Evolutionary conservation across 2,888 invertebrate genomes (phyloP).

Genomic region (Rhingia rostrata): DNA sequence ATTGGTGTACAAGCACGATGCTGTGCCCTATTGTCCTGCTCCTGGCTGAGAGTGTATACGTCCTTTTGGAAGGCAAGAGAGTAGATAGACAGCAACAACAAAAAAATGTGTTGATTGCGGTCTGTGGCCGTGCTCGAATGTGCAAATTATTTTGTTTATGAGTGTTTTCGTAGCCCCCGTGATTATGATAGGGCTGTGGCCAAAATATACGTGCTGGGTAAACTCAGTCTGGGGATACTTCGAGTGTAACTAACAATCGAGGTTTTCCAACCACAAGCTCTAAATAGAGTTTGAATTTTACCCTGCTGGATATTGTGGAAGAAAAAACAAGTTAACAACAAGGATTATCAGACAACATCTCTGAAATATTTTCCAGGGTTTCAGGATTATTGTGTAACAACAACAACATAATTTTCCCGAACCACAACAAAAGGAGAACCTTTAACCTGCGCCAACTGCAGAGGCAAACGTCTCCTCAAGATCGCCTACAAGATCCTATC

Average conservation of each 20-base stretch:
- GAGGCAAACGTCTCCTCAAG: no score
- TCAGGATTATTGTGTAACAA: no score
- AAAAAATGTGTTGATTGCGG: constrained; percentile 67
- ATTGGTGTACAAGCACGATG: constrained; percentile 55
- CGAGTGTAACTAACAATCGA: constrained; percentile 6
- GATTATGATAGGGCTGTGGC: constrained; percentile 46
- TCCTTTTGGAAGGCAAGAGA: constrained; percentile 1
- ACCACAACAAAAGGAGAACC: no score
- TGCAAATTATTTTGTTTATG: constrained; percentile 58
- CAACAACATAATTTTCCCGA: no score
- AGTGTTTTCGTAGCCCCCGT: constrained; percentile 33
- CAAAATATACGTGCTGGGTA: constrained; percentile 14
- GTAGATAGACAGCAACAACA: background rate
- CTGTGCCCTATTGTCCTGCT: background rate
- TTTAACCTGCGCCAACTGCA: no score
- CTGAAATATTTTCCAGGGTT: no score
- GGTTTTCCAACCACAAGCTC: background rate
- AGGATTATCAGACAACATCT: no score
- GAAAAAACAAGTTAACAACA: no score
- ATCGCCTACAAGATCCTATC: no score
- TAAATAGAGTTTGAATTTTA: no score
- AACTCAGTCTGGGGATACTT: constrained; percentile 1
- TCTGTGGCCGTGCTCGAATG: constrained; percentile 36
- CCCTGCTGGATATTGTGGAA: no score
- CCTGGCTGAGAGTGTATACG: constrained; percentile 15